phyloP scores from a whole-genome alignment of 23 tunicate genomes.

The Halocynthia aurantium region DNA sequence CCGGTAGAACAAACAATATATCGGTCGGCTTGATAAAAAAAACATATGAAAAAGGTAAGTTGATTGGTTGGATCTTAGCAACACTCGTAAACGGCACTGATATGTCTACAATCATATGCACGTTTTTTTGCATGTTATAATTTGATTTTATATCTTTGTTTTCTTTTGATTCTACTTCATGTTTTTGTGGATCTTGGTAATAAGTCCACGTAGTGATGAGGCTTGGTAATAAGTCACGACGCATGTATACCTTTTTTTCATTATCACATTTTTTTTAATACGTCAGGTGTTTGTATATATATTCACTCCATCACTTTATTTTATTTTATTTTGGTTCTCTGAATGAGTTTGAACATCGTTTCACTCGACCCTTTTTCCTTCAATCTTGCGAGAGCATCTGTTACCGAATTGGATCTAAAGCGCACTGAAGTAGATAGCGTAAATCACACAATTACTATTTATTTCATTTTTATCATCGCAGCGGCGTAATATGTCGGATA shows the following conservation, averaged over 20 bases:
- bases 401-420: too few relatives aligned
- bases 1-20: background rate
- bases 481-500: too few relatives aligned
- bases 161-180: background rate
- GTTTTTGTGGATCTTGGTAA: slow-evolving; percentile 28
- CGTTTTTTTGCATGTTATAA: background rate
- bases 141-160: background rate
- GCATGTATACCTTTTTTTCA: background rate
- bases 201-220: slow-evolving; percentile 18
- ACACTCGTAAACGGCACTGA: background rate
- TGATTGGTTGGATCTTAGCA: background rate
- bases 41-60: slow-evolving; percentile 11
- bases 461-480: too few relatives aligned
- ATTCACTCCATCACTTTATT: too few relatives aligned
- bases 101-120: slow-evolving; percentile 13
- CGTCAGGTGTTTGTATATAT: too few relatives aligned
- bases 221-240: slow-evolving; percentile 26
- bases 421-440: too few relatives aligned
- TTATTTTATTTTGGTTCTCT: too few relatives aligned
- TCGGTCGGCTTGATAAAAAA: background rate
- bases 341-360: too few relatives aligned
- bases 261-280: too few relatives aligned
- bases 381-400: too few relatives aligned
- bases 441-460: too few relatives aligned
- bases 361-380: too few relatives aligned